A percentile compares a stretch with the other conserved stretches of the same genome.
Conservation (phyloP, 1,140 invertebrate genomes). For the Copidosoma floridanum region DNA sequence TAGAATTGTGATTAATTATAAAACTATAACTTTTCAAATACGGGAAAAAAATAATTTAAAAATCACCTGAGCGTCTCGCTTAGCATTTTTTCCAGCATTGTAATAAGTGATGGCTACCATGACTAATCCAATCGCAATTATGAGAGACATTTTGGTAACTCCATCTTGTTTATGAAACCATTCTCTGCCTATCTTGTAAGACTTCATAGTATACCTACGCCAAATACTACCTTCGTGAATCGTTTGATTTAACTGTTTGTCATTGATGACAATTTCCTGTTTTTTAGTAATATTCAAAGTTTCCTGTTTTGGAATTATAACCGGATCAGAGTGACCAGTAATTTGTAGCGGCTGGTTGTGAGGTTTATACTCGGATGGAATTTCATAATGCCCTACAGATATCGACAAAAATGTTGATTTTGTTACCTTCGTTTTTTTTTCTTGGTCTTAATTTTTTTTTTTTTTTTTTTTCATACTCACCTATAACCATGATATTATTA, state of each 20-base stretch:
- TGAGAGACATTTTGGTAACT: too few species aligned
- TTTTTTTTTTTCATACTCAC: too few species aligned
- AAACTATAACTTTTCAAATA: background rate
- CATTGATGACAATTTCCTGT: background rate
- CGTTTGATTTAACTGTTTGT: slow-evolving; percentile 23
- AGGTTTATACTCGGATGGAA: slow-evolving; percentile 57
- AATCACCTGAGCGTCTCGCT: slow-evolving; percentile 62
- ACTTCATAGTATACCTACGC: slow-evolving; percentile 29
- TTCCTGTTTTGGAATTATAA: slow-evolving; percentile 41
- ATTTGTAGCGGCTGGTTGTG: slow-evolving; percentile 58
- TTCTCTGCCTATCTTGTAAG: slow-evolving; percentile 45
- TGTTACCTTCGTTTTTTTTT: too few species aligned
- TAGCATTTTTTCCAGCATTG: too few species aligned
- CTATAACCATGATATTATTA: slow-evolving; percentile 43
- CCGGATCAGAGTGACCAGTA: slow-evolving; percentile 55
- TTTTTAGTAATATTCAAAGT: slow-evolving; percentile 13
- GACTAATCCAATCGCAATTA: slow-evolving; percentile 65
- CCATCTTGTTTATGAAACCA: slow-evolving; percentile 69
- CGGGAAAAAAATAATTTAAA: background rate
- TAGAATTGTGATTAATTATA: background rate
- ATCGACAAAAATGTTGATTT: slow-evolving; percentile 35
- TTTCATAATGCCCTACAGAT: slow-evolving; percentile 74
- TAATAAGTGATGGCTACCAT: too few species aligned
- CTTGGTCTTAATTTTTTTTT: too few species aligned
- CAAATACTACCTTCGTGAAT: slow-evolving; percentile 30